Evolutionary conservation across 2,113 vertebrate genomes (phyloP), one percentile per base, ranked within the genome.

Genomic region (Gobius niger): DNA sequence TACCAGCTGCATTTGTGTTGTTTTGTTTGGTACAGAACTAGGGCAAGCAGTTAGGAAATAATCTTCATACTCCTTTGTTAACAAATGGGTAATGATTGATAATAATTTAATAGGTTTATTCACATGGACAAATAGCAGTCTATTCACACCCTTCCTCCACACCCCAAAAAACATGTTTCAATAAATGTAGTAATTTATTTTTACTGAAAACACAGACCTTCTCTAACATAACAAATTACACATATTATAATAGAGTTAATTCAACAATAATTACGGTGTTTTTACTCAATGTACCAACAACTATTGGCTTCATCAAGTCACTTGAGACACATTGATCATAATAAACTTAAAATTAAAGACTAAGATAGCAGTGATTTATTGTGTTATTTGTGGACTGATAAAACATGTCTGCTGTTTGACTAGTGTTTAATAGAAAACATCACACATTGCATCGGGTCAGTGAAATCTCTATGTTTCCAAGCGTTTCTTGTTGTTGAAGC

Each of bases 311-410:
- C 65, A 60, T 47, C 1, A 2, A 46, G 15, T 63, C 81, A 49
- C 64, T 66, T 69, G 70, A 66, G 78, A 59, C 69, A 81, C 82
- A 71, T 72, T 1, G 75, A 56, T 68, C 47, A 69, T 53, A 19
- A 52, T 61, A 10, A 46, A 15, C 34, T 47, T 40, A 6, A 57
- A 59, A 67, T 50, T 15, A 10, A 24, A 52, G n/a, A 65, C 24
- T 57, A 12, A 11, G 15, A 53, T 73, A 41, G 68, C 2, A 52
- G 7, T 77, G 56, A 85, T 68, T 75, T 57, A 83, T 75, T 66
- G 70, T 44, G 0, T 34, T 34, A 18, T 24, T 60, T 44, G 47
- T 64, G 6, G 5, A 18, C 52, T 56, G 19, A 34, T 34, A 56
- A 56, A 56, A 56, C 53, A 24, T 1, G 19, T 10, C 18, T 24